phyloP scores from a whole-genome alignment of 2,797 vertebrate species.

The Apogon talboti region DNA sequence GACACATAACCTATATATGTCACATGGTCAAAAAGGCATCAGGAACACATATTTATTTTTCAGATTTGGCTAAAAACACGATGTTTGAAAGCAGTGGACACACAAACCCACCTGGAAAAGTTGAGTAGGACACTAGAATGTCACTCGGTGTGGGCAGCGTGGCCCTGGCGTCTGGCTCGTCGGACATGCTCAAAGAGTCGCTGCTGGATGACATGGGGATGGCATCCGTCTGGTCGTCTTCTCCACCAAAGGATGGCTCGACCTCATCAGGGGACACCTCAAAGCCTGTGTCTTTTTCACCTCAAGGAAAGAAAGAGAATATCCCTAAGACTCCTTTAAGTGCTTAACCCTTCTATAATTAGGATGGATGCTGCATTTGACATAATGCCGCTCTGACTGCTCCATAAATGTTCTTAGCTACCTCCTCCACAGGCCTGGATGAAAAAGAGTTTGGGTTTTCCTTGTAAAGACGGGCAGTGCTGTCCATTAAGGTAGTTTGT shows the following conservation, averaged over 20 bases:
- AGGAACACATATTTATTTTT: not conserved
- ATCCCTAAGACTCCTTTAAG: not conserved
- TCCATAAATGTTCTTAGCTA: conserved; percentile 54
- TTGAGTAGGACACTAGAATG: conserved; percentile 97
- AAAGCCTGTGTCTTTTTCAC: conserved; percentile 88
- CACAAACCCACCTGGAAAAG: conserved; percentile 89
- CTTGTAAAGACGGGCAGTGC: conserved; percentile 88
- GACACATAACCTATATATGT: conserved; percentile 90
- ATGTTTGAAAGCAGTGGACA: not conserved
- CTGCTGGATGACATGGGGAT: conserved; percentile 85
- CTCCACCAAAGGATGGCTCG: conserved; percentile 40
- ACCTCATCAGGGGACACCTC: conserved; percentile 78
- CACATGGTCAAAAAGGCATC: conserved; percentile 14
- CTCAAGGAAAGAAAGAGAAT: conserved; percentile 67
- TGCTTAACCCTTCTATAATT: not conserved
- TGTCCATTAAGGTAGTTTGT: conserved; percentile 91
- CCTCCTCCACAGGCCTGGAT: conserved; percentile 98
- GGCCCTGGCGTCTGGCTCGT: conserved; percentile 87
- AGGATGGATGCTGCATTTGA: not conserved
- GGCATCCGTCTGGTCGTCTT: conserved; percentile 84
- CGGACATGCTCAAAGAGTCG: conserved; percentile 60
- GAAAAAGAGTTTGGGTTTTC: conserved; percentile 97
- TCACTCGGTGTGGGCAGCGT: conserved; percentile 91
- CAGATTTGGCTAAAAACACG: not conserved
- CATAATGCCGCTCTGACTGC: not conserved